A percentile compares a stretch with the other conserved stretches of the same genome.
phyloP scores from a whole-genome alignment of 1,140 invertebrate genomes.

The Magallana ariakensis region DNA sequence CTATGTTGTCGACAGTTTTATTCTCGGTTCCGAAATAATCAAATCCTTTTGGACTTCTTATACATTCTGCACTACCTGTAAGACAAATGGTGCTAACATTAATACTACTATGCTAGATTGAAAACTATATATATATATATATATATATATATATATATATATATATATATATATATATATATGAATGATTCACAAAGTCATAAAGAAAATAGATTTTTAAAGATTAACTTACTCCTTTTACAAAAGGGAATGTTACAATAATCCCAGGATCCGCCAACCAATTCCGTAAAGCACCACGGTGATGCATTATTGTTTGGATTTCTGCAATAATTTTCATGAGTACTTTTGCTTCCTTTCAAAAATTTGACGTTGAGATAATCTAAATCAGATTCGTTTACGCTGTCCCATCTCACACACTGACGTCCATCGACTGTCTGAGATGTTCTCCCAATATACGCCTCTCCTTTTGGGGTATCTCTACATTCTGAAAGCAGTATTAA shows the following conservation, averaged over 20 bases:
- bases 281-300: neutral
- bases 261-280: neutral
- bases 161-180: too few species aligned
- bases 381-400: neutral
- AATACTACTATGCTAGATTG: too few species aligned
- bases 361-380: neutral
- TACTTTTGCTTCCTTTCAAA: neutral
- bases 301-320: neutral
- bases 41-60: neutral
- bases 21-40: neutral
- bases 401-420: constrained; percentile 16
- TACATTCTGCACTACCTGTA: neutral
- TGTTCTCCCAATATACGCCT: neutral
- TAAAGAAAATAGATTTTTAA: neutral
- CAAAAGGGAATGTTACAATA: constrained; percentile 12
- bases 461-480: neutral
- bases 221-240: neutral
- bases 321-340: constrained; percentile 9
- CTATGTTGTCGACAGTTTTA: neutral
- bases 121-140: too few species aligned
- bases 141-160: too few species aligned
- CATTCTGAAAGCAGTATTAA: neutral
- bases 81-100: neutral
- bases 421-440: neutral
- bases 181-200: too few species aligned